phyloP scores from a whole-genome alignment of 2,113 vertebrate genomes.

The Tylochromis polylepis region DNA sequence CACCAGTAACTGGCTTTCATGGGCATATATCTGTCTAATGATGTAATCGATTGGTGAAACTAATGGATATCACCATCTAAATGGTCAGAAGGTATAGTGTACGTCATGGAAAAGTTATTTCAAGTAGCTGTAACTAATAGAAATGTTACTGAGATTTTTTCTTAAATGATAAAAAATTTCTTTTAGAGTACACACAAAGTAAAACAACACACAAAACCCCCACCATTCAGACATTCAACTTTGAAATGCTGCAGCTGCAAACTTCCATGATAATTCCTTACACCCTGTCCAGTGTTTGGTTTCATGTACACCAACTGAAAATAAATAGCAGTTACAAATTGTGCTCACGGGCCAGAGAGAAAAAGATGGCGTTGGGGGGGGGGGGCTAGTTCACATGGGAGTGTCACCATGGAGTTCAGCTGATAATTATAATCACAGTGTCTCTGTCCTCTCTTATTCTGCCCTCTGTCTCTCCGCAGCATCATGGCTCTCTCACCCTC shows the following conservation, averaged over 20 bases:
- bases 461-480: conserved; percentile 32
- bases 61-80: background rate
- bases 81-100: background rate
- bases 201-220: background rate
- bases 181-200: background rate
- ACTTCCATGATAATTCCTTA: conserved; percentile 20
- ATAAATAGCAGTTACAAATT: conserved; percentile 31
- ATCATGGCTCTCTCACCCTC: conserved; percentile 42
- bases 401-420: conserved; percentile 30
- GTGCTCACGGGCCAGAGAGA: background rate
- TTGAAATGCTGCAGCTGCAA: background rate
- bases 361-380: background rate
- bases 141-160: background rate
- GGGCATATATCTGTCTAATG: background rate
- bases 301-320: conserved; percentile 43
- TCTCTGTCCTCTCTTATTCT: conserved; percentile 14
- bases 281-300: conserved; percentile 10
- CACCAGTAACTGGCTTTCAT: background rate
- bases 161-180: background rate
- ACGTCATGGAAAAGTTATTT: background rate
- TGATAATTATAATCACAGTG: conserved; percentile 31
- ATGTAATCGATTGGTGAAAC: background rate
- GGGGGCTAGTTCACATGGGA: conserved; percentile 22
- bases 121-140: background rate
- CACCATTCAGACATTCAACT: background rate